Evolutionary conservation across 1,140 invertebrate genomes (phyloP), one percentile per base, ranked within the genome.

Genomic region (Venustaconcha ellipsiformis): DNA sequence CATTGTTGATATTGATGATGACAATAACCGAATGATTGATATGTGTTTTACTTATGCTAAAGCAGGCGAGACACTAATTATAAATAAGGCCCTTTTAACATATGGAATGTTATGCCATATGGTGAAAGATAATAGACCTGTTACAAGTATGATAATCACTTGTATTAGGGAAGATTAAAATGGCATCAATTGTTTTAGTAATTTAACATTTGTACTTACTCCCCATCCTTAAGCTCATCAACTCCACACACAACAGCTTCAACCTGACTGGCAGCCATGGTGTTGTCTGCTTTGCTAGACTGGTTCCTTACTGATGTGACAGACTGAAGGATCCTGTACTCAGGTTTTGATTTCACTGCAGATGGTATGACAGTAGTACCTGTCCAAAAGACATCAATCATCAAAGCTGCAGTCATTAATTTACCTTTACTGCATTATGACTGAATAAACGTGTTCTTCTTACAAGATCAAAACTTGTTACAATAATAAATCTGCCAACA

Each of bases 181-280:
- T n/a, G 55, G 12, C 18, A 37, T 23, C 18, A 59, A 57, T 17
- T 48, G 18, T 64, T 14, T 37, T 20, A 37, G 67, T 30, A n/a
- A 26, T 55, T 17, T 26, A 70, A 57, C 18, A 63, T 56, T 37
- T 79, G 76, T 15, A 83, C 88, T 88, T 86, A 92, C 91, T 95
- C 89, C 95, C 94, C 96, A 82, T 96, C 94, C 66, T 93, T 91
- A 48, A 97, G 91, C 74, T 96, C 96, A 70, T 91, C 88, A 74
- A 92, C 92, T 65, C 93, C 92, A 88, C 95, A 96, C 0, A 96
- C 95, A 20, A 94, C 92, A 72, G 89, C 92, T 89, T 95, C 94
- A 59, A 85, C 70, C 18, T 63, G 65, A 26, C 71, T 60, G 48
- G 80, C 65, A 65, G 72, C 77, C 79, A 80, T 80, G 70, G 63